phyloP scores from a whole-genome alignment of 2,888 invertebrate species.

The Seira sanloemensis region DNA sequence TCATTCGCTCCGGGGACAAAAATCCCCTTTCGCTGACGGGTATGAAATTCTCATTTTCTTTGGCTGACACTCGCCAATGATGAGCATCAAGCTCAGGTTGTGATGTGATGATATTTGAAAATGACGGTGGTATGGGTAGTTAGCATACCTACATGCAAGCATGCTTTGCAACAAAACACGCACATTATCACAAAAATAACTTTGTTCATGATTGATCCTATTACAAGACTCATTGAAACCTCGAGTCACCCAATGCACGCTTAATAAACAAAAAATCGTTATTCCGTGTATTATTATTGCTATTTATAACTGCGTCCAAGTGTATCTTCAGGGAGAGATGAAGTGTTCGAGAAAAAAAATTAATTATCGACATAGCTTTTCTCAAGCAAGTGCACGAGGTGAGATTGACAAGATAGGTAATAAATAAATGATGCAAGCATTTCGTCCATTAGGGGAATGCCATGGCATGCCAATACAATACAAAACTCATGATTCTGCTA shows the following conservation, averaged over 20 bases:
- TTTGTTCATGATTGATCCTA: slow-evolving; percentile 1
- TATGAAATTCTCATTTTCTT: slow-evolving; percentile 66
- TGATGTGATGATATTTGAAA: slow-evolving; percentile 30
- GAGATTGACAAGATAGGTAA: slow-evolving; percentile 52
- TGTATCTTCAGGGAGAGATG: neutral
- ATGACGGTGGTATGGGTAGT: slow-evolving; percentile 25
- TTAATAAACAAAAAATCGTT: slow-evolving; percentile 28
- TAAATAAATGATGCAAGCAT: slow-evolving; percentile 28
- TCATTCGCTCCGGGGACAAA: slow-evolving; percentile 18
- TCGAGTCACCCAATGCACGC: slow-evolving; percentile 32
- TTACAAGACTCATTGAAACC: slow-evolving; percentile 16
- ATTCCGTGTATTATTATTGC: neutral
- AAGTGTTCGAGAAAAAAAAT: slow-evolving; percentile 32
- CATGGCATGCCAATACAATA: slow-evolving; percentile 21
- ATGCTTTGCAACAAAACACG: slow-evolving; percentile 13
- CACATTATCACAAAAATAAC: slow-evolving; percentile 18
- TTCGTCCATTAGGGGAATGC: slow-evolving; percentile 13
- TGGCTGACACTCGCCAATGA: slow-evolving; percentile 48
- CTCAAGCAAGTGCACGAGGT: slow-evolving; percentile 53
- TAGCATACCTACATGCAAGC: slow-evolving; percentile 36
- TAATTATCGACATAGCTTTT: slow-evolving; percentile 55
- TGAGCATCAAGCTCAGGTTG: slow-evolving; percentile 10
- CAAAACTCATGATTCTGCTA: slow-evolving; percentile 17
- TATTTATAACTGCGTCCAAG: slow-evolving; percentile 28
- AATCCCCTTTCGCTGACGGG: slow-evolving; percentile 45